Base-by-base conservation (phyloP, 2,113 vertebrate species). In the Solea senegalensis region DNA sequence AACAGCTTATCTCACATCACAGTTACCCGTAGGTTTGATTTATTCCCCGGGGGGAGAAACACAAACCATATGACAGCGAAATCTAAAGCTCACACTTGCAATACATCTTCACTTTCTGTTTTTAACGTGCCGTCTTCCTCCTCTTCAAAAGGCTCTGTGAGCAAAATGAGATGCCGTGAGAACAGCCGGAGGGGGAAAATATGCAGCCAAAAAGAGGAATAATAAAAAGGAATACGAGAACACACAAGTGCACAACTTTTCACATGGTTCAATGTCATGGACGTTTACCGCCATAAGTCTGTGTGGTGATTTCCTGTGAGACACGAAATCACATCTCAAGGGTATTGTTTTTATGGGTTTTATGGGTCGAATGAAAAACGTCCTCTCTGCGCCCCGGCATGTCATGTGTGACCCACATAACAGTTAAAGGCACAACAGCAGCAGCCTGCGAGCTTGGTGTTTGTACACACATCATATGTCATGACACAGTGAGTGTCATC, bases 401-500 rank as follows among this genome's bases (percentile, higher is more conserved):
- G 8, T 48, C 28, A n/a, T 6, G 55, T 69, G 75, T 64, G 84
- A 82, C 89, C 89, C 81, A 78, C 83, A 83, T 88, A 80, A 81
- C 82, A 83, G 76, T 83, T 62, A 74, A 48, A 69, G 54, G 69
- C 81, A 75, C 64, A 69, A 27, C 39, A 7, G 46, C 50, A 46
- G 26, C 57, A 0, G 53, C 68, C 67, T 52, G 40, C 80, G 74
- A 79, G 76, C 81, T 84, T 64, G 63, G 78, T 72, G 73, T 84
- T 80, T 78, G 76, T 86, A 85, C 77, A 81, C 86, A 79, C 74
- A 78, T 85, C 88, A 83, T 90, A 86, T 82, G 88, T 90, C 86
- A 90, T 70, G 13, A 12, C 44, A 16, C 69, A 48, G 73, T 66
- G 56, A 66, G 78, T 78, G 88, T 81, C 88, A 84, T 86, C 78